Base-by-base conservation (phyloP, 2,888 invertebrate species). In the Dorcus parallelipipedus region DNA sequence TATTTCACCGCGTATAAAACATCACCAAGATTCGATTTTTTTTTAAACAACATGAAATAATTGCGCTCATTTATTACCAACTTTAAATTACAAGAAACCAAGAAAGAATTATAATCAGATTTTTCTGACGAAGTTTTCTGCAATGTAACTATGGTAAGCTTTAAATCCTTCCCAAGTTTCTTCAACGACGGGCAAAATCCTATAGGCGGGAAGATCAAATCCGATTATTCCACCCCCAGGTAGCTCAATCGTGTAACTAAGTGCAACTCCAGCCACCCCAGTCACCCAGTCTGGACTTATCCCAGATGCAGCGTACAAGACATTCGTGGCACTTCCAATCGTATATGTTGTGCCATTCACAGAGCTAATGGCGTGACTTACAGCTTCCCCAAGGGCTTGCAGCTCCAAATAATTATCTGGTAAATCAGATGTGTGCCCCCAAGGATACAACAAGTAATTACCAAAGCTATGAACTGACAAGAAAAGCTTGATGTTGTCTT, bases 401-500 rank as follows among this genome's bases (percentile, higher is more conserved):
- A 85, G 76, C 51, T 74, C 75, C 0, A 79, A 72, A 8, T 78
- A 80, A 52, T 85, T 81, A 1, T 73, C 73, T 3, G 84, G 84
- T 41, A 82, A 71, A 65, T 66, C 78, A 79, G 77, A 77, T 14
- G 83, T 82, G 62, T 82, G 86, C 1, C 87, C 87, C 86, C 87
- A 89, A 0, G 87, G 85, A 69, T 88, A 87, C 3, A 89, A 71
- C 38, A 89, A 75, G 73, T 84, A 85, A 64, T 84, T 83, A 9
- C 91, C n/a, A 77, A 70, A 90, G 6, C 90, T 86, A 69, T 92
- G 92, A 60, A 91, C 78, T 0, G 87, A 85, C 9, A 91, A 69
- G 71, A 88, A 91, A 59, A 88, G 76, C 45, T 85, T 81, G 23
- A 84, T 78, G 9, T 81, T 76, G 8, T 75, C 67, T 0, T 81